Evolutionary conservation across 2,888 invertebrate genomes (phyloP).

Genomic region (Micoletzkya japonica): DNA sequence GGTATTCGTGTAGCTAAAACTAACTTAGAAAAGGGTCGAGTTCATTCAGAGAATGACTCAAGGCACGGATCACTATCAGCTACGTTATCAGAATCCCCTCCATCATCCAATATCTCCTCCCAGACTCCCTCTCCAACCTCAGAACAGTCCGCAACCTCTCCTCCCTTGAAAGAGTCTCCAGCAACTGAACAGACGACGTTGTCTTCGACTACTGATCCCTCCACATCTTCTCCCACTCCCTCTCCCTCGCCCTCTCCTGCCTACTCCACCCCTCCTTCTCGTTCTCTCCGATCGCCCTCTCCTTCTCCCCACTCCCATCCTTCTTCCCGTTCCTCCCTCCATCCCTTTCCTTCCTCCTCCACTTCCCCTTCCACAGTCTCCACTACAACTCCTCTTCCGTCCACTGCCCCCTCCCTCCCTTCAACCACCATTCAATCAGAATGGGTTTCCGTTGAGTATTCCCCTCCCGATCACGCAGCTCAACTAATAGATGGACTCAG

Average conservation of each 20-base stretch:
- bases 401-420: not conserved
- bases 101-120: too few relatives aligned
- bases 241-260: not conserved
- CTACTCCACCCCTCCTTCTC: not conserved
- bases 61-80: too few relatives aligned
- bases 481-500: constrained; percentile 8
- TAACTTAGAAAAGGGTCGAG: too few relatives aligned
- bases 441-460: not conserved
- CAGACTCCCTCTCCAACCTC: too few relatives aligned
- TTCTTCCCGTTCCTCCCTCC: too few relatives aligned
- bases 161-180: too few relatives aligned
- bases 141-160: too few relatives aligned
- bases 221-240: not conserved
- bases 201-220: too few relatives aligned
- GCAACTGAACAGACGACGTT: too few relatives aligned
- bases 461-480: not conserved
- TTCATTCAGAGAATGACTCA: too few relatives aligned
- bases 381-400: constrained; percentile 1
- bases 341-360: not conserved
- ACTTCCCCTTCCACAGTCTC: not conserved
- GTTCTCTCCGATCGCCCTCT: constrained; percentile 1
- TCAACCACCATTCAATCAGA: not conserved
- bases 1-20: too few relatives aligned
- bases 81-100: too few relatives aligned
- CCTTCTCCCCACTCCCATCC: not conserved